Base-by-base conservation (phyloP, 2,797 vertebrate species). In the Leptodactylus fallax region DNA sequence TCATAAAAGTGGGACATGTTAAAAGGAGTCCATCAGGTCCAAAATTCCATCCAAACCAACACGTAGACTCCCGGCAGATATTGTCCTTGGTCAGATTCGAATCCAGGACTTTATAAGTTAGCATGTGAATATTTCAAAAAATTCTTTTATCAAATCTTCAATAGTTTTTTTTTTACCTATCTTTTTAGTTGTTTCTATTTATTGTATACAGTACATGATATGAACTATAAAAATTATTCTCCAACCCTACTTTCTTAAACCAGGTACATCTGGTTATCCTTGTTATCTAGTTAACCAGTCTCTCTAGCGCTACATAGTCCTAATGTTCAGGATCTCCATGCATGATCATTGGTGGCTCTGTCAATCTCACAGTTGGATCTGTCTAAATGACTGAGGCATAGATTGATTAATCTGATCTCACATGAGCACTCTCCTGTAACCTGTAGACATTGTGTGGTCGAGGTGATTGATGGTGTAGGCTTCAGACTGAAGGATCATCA, bases 361-460 rank as follows among this genome's bases (percentile, higher is more conserved):
- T 87, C 86, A 87, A 27, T 82, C 79, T 74, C 86, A 87, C 78
- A 87, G 74, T 63, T 79, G 86, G 79, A 87, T 76, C 86, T 82
- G 86, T 87, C 79, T 74, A 47, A 76, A 47, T 65, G 71, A 63
- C 45, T 47, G 47, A 81, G 71, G 19, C 86, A 81, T 76, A 74
- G 86, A 87, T 82, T 87, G 86, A 87, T 87, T 47, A 53, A 82
- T 81, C 79, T 87, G 67, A 51, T 61, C 69, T 87, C 86, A 63
- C 81, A 81, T 82, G 85, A 87, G 21, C 11, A 16, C 45, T 77
- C 36, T 58, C 36, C 83, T 84, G 69, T 84, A 74, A 85, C 65
- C 71, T 77, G 83, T 63, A 85, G 83, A 85, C 83, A 85, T 85
- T 16, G 55, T 72, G 21, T 49, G 14, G 55, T 36, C 60, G 83